Evolutionary conservation across 2,888 invertebrate genomes (phyloP).

Genomic region (Trachelus tabidus): DNA sequence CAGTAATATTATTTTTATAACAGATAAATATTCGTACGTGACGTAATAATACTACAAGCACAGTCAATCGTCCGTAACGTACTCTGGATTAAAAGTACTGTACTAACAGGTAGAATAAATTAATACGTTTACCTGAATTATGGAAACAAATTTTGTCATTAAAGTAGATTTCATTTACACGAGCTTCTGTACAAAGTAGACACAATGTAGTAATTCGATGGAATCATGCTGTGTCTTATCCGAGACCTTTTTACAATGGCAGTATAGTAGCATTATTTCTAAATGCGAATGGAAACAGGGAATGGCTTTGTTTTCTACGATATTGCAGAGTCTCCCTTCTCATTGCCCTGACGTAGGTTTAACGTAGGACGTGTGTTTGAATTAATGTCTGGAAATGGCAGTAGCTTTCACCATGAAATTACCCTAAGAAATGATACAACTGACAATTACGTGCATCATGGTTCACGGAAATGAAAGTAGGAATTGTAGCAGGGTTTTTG

Average conservation of each 20-base stretch:
- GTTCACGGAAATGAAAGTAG: background rate
- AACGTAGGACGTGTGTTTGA: background rate
- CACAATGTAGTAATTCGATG: background rate
- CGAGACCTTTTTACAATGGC: background rate
- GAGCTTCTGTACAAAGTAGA: background rate
- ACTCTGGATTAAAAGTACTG: too few relatives aligned
- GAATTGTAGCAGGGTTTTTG: background rate
- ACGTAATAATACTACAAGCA: background rate
- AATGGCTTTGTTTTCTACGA: background rate
- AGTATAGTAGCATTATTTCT: background rate
- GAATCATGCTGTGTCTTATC: background rate
- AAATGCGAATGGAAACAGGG: background rate
- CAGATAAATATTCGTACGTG: background rate
- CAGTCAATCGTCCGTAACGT: background rate
- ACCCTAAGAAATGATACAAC: background rate
- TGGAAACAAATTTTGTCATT: background rate
- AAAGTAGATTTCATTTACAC: background rate
- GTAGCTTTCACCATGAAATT: background rate
- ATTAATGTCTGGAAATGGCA: conserved; percentile 12
- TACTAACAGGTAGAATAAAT: background rate
- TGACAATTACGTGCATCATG: background rate
- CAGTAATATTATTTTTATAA: background rate
- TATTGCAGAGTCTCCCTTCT: background rate
- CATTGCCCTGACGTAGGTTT: background rate
- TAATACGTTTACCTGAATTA: background rate